These are phyloP conservation scores for Dascyllus trimaculatus DNA, from an alignment of 2,113 vertebrate genomes.

Conservation along the genomic window DNA sequence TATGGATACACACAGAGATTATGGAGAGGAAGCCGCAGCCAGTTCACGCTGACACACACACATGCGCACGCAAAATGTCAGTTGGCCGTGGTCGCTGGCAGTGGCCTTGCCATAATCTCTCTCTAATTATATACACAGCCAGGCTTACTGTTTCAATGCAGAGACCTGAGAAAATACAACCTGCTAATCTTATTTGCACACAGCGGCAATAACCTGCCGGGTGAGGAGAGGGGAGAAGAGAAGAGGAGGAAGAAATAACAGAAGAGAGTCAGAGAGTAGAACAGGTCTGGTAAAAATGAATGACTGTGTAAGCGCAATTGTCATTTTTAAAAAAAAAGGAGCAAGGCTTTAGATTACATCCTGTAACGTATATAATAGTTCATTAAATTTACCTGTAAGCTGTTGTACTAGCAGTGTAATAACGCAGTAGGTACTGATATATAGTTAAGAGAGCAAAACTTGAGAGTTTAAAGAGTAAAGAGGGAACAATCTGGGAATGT, in stretches of 20 bases:
- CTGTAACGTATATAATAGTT: background rate
- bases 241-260: conserved; percentile 12
- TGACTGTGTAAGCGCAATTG: background rate
- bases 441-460: background rate
- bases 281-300: background rate
- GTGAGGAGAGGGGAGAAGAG: conserved; percentile 33
- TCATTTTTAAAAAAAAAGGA: background rate
- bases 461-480: background rate
- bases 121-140: conserved; percentile 84
- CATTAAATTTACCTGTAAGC: too few species aligned
- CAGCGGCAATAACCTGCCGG: conserved; percentile 68
- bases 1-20: conserved; percentile 67
- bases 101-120: conserved; percentile 76
- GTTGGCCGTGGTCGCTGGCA: conserved; percentile 74
- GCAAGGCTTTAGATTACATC: background rate
- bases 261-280: background rate
- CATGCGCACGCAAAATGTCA: conserved; percentile 68
- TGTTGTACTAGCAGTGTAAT: too few species aligned
- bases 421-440: background rate
- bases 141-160: conserved; percentile 79
- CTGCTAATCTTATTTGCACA: conserved; percentile 85
- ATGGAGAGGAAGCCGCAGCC: conserved; percentile 61
- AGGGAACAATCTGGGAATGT: background rate
- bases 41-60: conserved; percentile 58
- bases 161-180: conserved; percentile 84